Percentiles rank a stretch among this genome's conserved stretches.
Conservation (phyloP, 2,113 vertebrate genomes). For the Brachypodius melanocephalos region DNA sequence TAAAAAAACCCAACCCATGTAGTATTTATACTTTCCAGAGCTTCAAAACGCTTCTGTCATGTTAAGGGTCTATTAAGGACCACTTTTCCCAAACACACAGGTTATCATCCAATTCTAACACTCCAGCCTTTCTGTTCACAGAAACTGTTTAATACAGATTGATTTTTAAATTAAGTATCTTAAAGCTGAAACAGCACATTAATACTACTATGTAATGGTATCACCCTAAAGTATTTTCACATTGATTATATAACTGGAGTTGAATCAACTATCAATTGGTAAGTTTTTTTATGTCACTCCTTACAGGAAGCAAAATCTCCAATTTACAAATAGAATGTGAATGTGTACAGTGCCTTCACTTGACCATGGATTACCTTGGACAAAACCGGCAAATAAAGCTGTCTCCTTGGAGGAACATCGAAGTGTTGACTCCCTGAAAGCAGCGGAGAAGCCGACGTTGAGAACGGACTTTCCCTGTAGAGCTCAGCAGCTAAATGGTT, state of each 20-base stretch:
- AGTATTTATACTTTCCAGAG: neutral
- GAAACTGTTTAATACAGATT: neutral
- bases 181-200: neutral
- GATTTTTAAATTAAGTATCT: neutral
- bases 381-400: constrained; percentile 93
- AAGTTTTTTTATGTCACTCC: neutral
- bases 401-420: constrained; percentile 93
- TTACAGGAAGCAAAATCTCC: neutral
- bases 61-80: neutral
- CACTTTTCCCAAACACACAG: rapidly evolving
- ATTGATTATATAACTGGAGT: neutral
- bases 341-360: neutral
- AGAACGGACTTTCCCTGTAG: constrained; percentile 96
- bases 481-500: constrained; percentile 97
- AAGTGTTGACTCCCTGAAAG: constrained; percentile 96
- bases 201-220: neutral
- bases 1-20: rapidly evolving
- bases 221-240: neutral
- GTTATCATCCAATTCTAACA: neutral
- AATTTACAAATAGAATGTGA: neutral
- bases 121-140: neutral
- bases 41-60: neutral
- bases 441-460: constrained; percentile 91
- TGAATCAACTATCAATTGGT: neutral
- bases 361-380: constrained; percentile 84